Evolutionary conservation across 2,888 invertebrate species (phyloP), one percentile per base, ranked within the genome.

Genomic region (Spisula subtruncata): DNA sequence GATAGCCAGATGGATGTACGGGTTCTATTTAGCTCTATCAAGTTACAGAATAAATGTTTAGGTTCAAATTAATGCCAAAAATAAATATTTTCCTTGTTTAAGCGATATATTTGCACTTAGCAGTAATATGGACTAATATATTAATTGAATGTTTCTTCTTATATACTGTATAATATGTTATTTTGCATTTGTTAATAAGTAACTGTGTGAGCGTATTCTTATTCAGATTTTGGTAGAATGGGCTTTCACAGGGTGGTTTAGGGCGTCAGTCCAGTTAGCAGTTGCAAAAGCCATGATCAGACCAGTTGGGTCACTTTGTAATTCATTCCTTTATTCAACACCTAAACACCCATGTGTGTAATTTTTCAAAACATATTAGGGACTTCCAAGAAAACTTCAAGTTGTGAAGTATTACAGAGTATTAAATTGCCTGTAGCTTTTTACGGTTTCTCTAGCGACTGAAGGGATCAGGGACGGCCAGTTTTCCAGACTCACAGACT

Each of bases 71-170:
- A 85, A 86, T 88, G 85, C 66, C 56, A 83, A 85, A 89, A 86
- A 91, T 89, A 92, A 91, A 91, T 92, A 92, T 92, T 92, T 89
- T 88, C 60, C 75, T 89, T 85, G 79, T 83, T 80, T 51, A 84
- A 75, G 54, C 79, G 88, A 91, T 89, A 80, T 90, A 85, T 90
- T 91, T 91, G 84, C 83, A 84, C 85, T 84, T 46, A 66, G 8
- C 18, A 81, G 51, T 83, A 54, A 79, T 79, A 79, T 60, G 60
- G 60, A 83, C 83, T 88, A 83, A 83, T 88, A 79, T 35, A 81
- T 75, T 14, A 75, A 75, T 16, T 25, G 16, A 35, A 14, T 75
- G 75, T 32, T 75, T 71, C 18, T 75, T 16, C 12, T 18, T 66
- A 66, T 25, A 6, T 66, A 6, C 25, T n/a, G 5, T 25, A n/a